These are phyloP conservation scores for Cosmia pyralina DNA, from an alignment of 2,888 invertebrate genomes.

Conservation along the genomic window DNA sequence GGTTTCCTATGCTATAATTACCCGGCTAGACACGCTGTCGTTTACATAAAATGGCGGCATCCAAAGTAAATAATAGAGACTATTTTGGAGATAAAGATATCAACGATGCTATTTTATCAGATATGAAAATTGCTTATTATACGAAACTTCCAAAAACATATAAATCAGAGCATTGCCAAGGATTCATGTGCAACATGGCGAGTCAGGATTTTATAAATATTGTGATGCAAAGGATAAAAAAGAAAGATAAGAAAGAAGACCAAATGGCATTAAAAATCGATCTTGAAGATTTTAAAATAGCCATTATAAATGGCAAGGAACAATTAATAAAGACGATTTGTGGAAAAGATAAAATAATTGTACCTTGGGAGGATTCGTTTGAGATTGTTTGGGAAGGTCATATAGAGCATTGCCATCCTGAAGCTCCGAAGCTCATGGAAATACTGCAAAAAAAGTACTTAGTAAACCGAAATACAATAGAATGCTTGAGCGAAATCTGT, in stretches of 20 bases:
- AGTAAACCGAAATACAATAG: conserved; percentile 33
- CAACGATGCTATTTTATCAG: background rate
- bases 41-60: conserved; percentile 32
- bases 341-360: conserved; percentile 28
- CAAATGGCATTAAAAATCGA: conserved; percentile 16
- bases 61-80: conserved; percentile 2
- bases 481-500: conserved; percentile 24
- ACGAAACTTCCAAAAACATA: conserved; percentile 9
- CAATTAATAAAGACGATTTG: conserved; percentile 22
- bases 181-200: conserved; percentile 19
- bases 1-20: background rate
- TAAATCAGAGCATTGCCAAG: background rate
- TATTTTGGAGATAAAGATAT: conserved; percentile 18
- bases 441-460: conserved; percentile 23
- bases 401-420: conserved; percentile 23
- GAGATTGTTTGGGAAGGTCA: conserved; percentile 34
- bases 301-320: conserved; percentile 21
- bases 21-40: background rate
- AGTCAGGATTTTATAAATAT: conserved; percentile 31
- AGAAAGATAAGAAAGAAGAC: too few relatives aligned
- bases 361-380: conserved; percentile 45
- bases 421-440: conserved; percentile 8
- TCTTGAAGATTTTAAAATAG: conserved; percentile 23
- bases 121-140: conserved; percentile 26
- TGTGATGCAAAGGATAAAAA: conserved; percentile 16